phyloP scores from a whole-genome alignment of 2,888 invertebrate species.

The Apamea crenata region DNA sequence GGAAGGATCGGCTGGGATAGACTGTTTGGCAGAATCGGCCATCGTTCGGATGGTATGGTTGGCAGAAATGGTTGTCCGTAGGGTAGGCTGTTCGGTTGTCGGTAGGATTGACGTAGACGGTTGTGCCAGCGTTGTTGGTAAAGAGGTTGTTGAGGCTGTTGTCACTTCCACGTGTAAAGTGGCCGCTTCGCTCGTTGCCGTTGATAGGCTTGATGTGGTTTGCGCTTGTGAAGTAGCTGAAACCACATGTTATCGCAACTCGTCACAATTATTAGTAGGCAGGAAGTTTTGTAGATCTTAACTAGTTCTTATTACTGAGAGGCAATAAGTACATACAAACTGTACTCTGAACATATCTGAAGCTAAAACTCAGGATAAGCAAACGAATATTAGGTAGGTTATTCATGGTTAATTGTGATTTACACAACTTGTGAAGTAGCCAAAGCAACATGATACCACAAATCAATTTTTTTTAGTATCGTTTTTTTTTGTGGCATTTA shows the following conservation, averaged over 20 bases:
- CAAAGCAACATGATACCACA: too few relatives aligned
- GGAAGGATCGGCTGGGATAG: neutral
- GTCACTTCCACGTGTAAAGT: conserved; percentile 13
- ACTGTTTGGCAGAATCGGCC: neutral
- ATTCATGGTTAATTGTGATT: neutral
- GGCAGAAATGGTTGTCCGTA: neutral
- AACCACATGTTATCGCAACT: conserved; percentile 53
- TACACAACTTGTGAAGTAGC: neutral
- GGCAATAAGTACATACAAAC: neutral
- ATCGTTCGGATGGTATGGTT: conserved; percentile 1
- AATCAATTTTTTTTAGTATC: neutral
- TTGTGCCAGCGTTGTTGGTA: conserved; percentile 9
- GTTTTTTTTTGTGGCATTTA: neutral
- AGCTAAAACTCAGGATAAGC: neutral
- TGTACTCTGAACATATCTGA: neutral
- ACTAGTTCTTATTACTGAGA: neutral
- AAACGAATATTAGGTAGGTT: neutral
- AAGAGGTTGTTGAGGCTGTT: neutral
- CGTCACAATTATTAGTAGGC: conserved; percentile 40
- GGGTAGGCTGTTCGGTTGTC: neutral
- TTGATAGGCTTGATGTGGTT: conserved; percentile 19
- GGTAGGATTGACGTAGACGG: neutral
- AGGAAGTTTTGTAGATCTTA: conserved; percentile 5
- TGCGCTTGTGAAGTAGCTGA: conserved; percentile 47
- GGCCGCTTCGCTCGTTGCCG: conserved; percentile 27